These are phyloP conservation scores for Aspiorhynchus laticeps DNA, from an alignment of 2,113 vertebrate genomes.

Conservation along the genomic window DNA sequence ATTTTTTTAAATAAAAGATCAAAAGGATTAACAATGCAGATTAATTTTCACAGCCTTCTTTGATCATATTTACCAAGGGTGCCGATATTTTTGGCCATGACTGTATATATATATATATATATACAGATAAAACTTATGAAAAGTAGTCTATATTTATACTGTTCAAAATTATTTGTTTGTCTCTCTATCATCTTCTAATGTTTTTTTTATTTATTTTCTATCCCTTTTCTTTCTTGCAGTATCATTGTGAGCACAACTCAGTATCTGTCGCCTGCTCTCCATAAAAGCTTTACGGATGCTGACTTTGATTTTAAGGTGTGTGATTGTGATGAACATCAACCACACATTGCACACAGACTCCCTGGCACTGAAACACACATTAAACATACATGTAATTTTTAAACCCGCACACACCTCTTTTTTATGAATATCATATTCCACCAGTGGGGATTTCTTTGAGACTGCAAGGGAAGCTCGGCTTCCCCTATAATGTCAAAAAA, in stretches of 20 bases:
- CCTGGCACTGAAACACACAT: neutral
- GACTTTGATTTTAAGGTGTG: constrained; percentile 98
- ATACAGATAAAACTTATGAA: too few relatives aligned
- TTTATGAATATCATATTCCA: neutral
- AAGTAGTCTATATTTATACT: too few relatives aligned
- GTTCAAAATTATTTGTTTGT: neutral
- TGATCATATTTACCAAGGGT: too few relatives aligned
- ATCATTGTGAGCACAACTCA: constrained; percentile 96
- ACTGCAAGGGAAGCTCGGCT: too few relatives aligned
- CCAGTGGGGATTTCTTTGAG: too few relatives aligned
- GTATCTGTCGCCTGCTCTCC: constrained; percentile 90
- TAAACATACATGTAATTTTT: neutral
- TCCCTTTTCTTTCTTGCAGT: constrained; percentile 70
- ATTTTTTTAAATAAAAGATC: too few relatives aligned
- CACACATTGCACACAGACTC: neutral
- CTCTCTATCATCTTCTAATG: neutral
- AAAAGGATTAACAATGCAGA: too few relatives aligned
- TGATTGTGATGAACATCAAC: constrained; percentile 44
- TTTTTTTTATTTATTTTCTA: neutral
- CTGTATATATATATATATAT: too few relatives aligned
- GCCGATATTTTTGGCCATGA: too few relatives aligned
- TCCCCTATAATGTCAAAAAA: too few relatives aligned
- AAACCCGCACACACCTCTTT: neutral
- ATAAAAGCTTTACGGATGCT: constrained; percentile 95
- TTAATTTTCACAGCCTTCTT: too few relatives aligned